These are phyloP conservation scores for Chionis minor DNA, from an alignment of 2,113 vertebrate genomes.

Conservation along the genomic window DNA sequence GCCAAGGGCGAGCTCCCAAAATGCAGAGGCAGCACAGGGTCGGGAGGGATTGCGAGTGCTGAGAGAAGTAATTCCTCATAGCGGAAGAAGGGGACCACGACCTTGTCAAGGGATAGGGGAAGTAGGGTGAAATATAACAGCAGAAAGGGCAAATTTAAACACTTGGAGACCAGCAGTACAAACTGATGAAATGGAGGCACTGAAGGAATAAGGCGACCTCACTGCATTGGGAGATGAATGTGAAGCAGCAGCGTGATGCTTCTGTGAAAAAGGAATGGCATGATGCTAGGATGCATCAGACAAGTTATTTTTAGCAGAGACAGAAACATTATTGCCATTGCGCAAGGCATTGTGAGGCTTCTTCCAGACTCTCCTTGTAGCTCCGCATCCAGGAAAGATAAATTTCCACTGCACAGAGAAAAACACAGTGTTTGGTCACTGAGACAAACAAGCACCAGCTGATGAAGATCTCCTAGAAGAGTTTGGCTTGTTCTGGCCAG, in stretches of 20 bases:
- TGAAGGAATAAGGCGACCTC: background rate
- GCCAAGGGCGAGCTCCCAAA: background rate
- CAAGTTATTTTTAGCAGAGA: slow-evolving; percentile 62
- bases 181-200: background rate
- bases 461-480: background rate
- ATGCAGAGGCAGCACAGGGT: background rate
- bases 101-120: background rate
- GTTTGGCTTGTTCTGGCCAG: background rate
- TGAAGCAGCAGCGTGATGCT: background rate
- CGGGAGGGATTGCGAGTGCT: background rate
- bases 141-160: background rate
- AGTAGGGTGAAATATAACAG: background rate
- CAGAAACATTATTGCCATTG: slow-evolving; percentile 20
- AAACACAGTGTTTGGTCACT: background rate
- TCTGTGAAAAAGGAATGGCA: slow-evolving; percentile 14
- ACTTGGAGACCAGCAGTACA: background rate
- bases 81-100: background rate
- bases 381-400: background rate
- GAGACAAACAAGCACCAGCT: background rate
- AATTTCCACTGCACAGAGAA: background rate
- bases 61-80: background rate
- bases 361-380: background rate
- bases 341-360: slow-evolving; percentile 18
- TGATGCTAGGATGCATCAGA: slow-evolving; percentile 11
- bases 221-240: background rate